Base-by-base conservation (phyloP, 2,113 vertebrate genomes). In the Ovibos moschatus region DNA sequence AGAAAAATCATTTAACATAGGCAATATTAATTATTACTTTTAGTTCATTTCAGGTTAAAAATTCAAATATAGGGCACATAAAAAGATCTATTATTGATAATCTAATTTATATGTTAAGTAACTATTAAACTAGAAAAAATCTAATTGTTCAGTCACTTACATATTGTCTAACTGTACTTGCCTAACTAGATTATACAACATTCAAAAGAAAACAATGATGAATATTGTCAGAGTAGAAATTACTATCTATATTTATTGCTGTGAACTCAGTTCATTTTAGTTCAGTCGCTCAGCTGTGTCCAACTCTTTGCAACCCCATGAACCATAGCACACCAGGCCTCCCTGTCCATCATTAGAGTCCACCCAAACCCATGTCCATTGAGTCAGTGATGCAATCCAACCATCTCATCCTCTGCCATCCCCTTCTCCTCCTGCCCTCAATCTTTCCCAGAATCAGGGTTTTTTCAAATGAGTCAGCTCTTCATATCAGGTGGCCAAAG, bases 301-400 rank as follows among this genome's bases (percentile, higher is more conserved):
- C 0, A 5, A 60, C 27, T 60, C 58, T 14, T 60, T 30, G 58
- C 2, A 0, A 14, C 6, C 27, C 27, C 58, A 30, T 30, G 58
- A 14, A 60, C 2, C 2, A 3, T 6, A 60, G 58, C 6, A 60
- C 0, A 1, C 12, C 12, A 60, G 27, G 58, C 58, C 58, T 60
- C 58, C 27, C 12, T 28, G 58, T 60, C 12, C 27, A 28, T 60
- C 58, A 28, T 12, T 2, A 60, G 58, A 60, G 5, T 13, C 5
- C 27, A 60, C 58, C 2, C 27, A 28, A 28, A 60, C 58, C 2
- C 58, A 60, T 60, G 58, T 60, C 27, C 27, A 28, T 28, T 14
- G 58, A 28, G 58, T 28, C 27, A 13, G 10, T 60, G 58, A 28
- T 6, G 12, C 27, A 13, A 60, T 60, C 57, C 11, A 60, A 13